A percentile compares a stretch with the other conserved stretches of the same genome.
These are phyloP conservation scores for Globodera ellingtonae DNA, from an alignment of 1,140 invertebrate species.

Conservation along the genomic window DNA sequence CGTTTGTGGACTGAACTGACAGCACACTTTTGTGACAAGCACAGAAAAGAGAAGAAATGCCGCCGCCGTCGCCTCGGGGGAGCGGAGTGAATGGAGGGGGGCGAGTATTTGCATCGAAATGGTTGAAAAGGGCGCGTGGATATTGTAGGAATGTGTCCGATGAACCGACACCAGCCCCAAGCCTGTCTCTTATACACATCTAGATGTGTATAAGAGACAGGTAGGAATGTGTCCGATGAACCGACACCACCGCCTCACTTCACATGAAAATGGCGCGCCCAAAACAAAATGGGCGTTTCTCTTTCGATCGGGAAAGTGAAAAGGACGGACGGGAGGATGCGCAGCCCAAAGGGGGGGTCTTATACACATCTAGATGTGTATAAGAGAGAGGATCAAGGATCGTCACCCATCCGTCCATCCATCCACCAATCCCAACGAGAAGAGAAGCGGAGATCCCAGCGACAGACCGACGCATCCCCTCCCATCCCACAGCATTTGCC, in stretches of 20 bases:
- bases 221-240: too few species aligned
- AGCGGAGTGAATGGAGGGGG: not conserved
- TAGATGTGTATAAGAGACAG: too few species aligned
- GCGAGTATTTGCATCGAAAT: not conserved
- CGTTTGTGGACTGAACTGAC: constrained; percentile 59
- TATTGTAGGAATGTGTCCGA: not conserved
- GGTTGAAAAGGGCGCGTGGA: not conserved
- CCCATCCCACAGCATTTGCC: too few species aligned
- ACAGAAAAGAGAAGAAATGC: not conserved
- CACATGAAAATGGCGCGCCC: not conserved
- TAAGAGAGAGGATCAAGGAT: too few species aligned
- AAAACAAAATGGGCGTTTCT: not conserved
- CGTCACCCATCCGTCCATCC: not conserved
- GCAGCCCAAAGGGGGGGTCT: too few species aligned
- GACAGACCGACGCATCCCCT: not conserved
- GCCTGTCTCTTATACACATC: too few species aligned
- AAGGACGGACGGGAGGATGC: not conserved
- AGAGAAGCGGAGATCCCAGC: not conserved
- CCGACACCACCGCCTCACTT: not conserved
- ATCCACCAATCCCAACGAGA: not conserved
- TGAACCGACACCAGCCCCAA: not conserved
- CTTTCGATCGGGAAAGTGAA: not conserved
- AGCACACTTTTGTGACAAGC: not conserved
- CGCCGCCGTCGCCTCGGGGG: not conserved
- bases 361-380: too few species aligned